These are phyloP conservation scores for Laticauda laticaudata DNA, from an alignment of 2,113 vertebrate genomes.

Conservation along the genomic window DNA sequence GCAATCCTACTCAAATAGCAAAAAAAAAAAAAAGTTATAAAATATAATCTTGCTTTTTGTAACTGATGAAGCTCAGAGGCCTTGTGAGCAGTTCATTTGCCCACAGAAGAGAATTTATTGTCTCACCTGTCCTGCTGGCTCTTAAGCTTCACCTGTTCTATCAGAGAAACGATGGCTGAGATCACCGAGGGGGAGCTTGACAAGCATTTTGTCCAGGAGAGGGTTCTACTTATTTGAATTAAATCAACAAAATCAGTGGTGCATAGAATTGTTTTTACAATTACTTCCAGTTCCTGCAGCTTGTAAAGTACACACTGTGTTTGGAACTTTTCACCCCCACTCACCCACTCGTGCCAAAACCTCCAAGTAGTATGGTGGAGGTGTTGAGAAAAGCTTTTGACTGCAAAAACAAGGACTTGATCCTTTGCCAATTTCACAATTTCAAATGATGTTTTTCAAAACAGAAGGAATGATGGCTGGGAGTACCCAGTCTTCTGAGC, in stretches of 20 bases:
- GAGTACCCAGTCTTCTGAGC: neutral
- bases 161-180: neutral
- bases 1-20: neutral
- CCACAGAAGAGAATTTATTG: neutral
- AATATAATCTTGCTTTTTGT: neutral
- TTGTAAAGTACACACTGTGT: neutral
- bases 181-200: neutral
- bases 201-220: neutral
- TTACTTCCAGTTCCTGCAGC: neutral
- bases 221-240: neutral
- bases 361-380: neutral
- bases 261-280: neutral
- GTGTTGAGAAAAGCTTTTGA: neutral
- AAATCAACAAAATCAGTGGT: neutral
- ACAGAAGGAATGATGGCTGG: neutral
- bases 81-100: neutral
- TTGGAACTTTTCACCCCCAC: neutral
- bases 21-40: neutral
- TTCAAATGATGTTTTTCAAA: neutral
- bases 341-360: neutral
- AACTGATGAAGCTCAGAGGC: neutral
- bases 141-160: neutral
- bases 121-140: neutral
- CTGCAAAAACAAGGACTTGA: neutral
- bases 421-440: neutral